These are phyloP conservation scores for Standfussiana lucernea DNA, from an alignment of 2,888 invertebrate genomes.

Conservation along the genomic window DNA sequence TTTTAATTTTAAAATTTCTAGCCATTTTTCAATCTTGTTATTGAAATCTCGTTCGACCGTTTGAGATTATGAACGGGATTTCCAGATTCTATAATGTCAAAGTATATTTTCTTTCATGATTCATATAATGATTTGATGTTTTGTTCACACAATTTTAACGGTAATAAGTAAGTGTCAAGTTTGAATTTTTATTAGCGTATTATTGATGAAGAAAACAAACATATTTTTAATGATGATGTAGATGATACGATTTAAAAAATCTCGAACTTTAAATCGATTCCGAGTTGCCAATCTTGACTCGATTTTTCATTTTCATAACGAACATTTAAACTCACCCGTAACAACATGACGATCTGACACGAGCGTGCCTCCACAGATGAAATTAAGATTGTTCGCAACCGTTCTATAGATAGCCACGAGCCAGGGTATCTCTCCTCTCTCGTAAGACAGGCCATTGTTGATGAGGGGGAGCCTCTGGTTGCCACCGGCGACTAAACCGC, in stretches of 20 bases:
- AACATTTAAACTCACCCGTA: conserved; percentile 75
- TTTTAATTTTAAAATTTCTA: background rate
- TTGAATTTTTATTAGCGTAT: too few relatives aligned
- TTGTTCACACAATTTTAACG: too few relatives aligned
- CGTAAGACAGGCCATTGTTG: conserved; percentile 46
- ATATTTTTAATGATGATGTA: too few relatives aligned
- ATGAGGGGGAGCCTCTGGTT: background rate
- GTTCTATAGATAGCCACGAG: conserved; percentile 91
- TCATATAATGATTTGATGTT: too few relatives aligned
- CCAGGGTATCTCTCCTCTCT: conserved; percentile 93
- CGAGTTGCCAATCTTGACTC: background rate
- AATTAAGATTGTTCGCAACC: conserved; percentile 79
- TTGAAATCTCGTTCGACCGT: too few relatives aligned
- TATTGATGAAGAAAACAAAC: too few relatives aligned
- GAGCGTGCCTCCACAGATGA: conserved; percentile 84
- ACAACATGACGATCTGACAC: conserved; percentile 84
- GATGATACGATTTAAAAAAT: background rate
- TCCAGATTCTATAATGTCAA: too few relatives aligned
- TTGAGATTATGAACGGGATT: too few relatives aligned
- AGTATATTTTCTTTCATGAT: too few relatives aligned
- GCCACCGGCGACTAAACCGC: background rate
- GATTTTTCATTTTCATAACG: background rate
- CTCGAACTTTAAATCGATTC: background rate
- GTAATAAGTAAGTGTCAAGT: too few relatives aligned
- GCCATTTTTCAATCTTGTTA: too few relatives aligned